phyloP scores from a whole-genome alignment of 2,888 invertebrate species.

The Leucoptera coffeella region DNA sequence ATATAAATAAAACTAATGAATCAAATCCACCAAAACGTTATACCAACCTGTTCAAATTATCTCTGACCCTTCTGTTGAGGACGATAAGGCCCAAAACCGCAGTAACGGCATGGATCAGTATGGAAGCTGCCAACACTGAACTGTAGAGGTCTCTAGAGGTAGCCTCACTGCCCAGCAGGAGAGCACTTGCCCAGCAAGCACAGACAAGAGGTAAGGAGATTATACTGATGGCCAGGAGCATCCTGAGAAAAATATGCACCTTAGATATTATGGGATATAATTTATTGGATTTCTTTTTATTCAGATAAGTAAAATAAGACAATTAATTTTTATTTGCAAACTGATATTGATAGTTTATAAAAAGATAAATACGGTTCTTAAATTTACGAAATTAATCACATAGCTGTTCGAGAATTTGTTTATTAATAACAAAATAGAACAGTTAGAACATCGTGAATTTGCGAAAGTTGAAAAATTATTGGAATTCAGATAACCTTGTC shows the following conservation, averaged over 20 bases:
- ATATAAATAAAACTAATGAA: too few relatives aligned
- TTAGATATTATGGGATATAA: background rate
- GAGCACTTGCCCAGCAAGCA: conserved; percentile 70
- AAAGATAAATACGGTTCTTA: too few relatives aligned
- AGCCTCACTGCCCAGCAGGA: conserved; percentile 60
- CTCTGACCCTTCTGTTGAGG: conserved; percentile 77
- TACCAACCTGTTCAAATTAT: conserved; percentile 56
- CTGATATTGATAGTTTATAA: too few relatives aligned
- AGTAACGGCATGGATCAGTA: conserved; percentile 75
- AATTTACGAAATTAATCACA: too few relatives aligned
- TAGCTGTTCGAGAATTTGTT: too few relatives aligned
- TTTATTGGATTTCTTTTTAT: conserved; percentile 1
- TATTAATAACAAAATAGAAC: too few relatives aligned
- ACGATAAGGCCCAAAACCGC: conserved; percentile 83
- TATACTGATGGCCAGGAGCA: conserved; percentile 81
- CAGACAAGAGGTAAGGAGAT: conserved; percentile 79
- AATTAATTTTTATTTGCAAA: too few relatives aligned
- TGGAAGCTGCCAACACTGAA: conserved; percentile 69
- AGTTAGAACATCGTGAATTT: too few relatives aligned
- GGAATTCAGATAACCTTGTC: too few relatives aligned
- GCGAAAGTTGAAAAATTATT: too few relatives aligned
- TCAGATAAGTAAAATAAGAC: too few relatives aligned
- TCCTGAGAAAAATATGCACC: conserved; percentile 46
- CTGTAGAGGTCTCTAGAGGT: conserved; percentile 62
- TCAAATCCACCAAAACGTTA: background rate